Evolutionary conservation across 2,888 invertebrate species (phyloP).

Genomic region (Willowsia nigromaculata): DNA sequence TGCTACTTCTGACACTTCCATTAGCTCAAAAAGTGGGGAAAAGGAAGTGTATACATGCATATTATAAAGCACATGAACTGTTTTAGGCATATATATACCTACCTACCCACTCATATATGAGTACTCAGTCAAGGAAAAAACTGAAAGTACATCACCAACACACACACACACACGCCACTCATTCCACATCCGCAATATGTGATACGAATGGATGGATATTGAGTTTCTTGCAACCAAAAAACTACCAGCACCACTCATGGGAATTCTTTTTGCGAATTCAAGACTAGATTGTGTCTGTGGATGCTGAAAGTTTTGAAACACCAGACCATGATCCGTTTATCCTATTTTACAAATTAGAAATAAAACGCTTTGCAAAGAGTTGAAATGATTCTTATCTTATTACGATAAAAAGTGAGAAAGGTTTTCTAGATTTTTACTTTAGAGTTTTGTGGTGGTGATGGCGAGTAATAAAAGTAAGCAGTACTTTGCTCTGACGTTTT

Average conservation of each 20-base stretch:
- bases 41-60: background rate
- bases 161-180: constrained; percentile 36
- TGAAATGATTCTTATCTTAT: constrained; percentile 55
- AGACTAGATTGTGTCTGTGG: constrained; percentile 14
- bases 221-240: constrained; percentile 29
- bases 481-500: background rate
- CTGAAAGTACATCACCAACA: background rate
- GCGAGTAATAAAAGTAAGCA: constrained; percentile 27
- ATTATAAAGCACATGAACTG: background rate
- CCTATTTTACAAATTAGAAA: constrained; percentile 70
- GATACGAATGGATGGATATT: constrained; percentile 47
- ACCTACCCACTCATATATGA: background rate
- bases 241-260: constrained; percentile 29
- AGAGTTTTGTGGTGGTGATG: constrained; percentile 7
- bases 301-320: background rate
- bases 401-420: constrained; percentile 34
- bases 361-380: constrained; percentile 46
- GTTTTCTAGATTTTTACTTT: constrained; percentile 25
- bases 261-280: background rate
- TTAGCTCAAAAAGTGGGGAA: constrained; percentile 55
- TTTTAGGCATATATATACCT: background rate
- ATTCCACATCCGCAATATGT: constrained; percentile 41
- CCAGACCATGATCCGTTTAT: constrained; percentile 53
- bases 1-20: constrained; percentile 68
- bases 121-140: background rate